A percentile compares a stretch with the other conserved stretches of the same genome.
phyloP scores from a whole-genome alignment of 2,113 vertebrate genomes.

The Platichthys flesus region DNA sequence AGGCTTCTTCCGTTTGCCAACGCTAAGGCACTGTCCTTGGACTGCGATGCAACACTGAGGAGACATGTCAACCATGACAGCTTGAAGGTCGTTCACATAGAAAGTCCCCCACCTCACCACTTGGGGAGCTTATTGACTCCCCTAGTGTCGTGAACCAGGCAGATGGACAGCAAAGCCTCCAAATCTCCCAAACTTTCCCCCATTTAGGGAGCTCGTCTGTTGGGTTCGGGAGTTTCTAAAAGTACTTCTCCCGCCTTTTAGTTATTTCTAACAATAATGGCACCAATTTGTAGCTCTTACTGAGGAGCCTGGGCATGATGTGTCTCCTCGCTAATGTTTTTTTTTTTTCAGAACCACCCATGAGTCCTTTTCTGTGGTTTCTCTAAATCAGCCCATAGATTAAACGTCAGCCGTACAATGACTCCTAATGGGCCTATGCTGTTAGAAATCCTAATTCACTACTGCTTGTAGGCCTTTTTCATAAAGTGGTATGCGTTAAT shows the following conservation, averaged over 20 bases:
- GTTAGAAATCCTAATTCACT: too few relatives aligned
- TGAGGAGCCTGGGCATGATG: constrained; percentile 6
- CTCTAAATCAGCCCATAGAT: not conserved
- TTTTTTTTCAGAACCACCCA: constrained; percentile 3
- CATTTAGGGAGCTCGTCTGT: not conserved
- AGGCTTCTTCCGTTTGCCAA: not conserved
- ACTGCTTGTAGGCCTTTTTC: too few relatives aligned
- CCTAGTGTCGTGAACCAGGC: constrained; percentile 3
- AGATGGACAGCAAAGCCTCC: constrained; percentile 19
- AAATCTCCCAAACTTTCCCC: constrained; percentile 4
- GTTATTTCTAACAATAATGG: not conserved
- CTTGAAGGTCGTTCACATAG: not conserved
- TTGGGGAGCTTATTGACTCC: constrained; percentile 7
- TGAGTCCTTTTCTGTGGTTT: not conserved
- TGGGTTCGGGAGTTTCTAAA: not conserved
- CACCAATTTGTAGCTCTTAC: not conserved
- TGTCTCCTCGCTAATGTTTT: not conserved
- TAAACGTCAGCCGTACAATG: not conserved
- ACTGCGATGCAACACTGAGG: constrained; percentile 1
- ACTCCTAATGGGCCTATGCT: not conserved
- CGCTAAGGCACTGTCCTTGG: not conserved
- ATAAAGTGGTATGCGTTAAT: too few relatives aligned
- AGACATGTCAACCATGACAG: not conserved
- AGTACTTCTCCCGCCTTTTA: constrained; percentile 5
- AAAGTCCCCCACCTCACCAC: not conserved